phyloP scores from a whole-genome alignment of 1,140 invertebrate genomes.

The Macrobrachium rosenbergii region DNA sequence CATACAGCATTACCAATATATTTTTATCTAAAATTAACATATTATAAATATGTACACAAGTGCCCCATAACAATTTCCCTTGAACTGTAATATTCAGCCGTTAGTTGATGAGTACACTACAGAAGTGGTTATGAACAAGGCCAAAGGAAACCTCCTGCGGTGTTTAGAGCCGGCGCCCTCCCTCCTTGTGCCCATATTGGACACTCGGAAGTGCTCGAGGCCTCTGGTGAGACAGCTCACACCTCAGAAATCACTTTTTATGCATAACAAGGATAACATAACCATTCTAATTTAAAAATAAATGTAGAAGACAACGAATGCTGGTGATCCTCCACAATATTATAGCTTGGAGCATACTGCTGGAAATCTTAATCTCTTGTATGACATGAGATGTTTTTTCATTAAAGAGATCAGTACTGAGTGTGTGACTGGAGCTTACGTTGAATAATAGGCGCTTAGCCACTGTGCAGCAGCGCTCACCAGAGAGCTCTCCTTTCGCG shows the following conservation, averaged over 20 bases:
- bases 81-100: not conserved
- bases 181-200: conserved; percentile 24
- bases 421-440: conserved; percentile 9
- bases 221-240: conserved; percentile 6
- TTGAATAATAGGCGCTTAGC: conserved; percentile 8
- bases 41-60: no score
- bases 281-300: no score
- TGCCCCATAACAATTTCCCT: not conserved
- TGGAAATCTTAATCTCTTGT: no score
- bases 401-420: not conserved
- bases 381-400: not conserved
- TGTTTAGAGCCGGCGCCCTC: conserved; percentile 40
- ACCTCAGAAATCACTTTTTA: conserved; percentile 4
- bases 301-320: no score
- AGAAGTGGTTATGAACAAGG: conserved; percentile 34
- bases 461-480: conserved; percentile 37
- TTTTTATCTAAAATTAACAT: no score
- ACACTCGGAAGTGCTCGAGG: conserved; percentile 3
- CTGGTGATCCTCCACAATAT: conserved; percentile 11
- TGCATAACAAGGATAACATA: no score
- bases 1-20: no score
- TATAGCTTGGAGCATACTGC: not conserved
- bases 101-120: conserved; percentile 8
- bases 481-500: conserved; percentile 43
- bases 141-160: conserved; percentile 26